A percentile compares a stretch with the other conserved stretches of the same genome.
Conservation (phyloP, 2,888 invertebrate species). For the Cerastis rubricosa region DNA sequence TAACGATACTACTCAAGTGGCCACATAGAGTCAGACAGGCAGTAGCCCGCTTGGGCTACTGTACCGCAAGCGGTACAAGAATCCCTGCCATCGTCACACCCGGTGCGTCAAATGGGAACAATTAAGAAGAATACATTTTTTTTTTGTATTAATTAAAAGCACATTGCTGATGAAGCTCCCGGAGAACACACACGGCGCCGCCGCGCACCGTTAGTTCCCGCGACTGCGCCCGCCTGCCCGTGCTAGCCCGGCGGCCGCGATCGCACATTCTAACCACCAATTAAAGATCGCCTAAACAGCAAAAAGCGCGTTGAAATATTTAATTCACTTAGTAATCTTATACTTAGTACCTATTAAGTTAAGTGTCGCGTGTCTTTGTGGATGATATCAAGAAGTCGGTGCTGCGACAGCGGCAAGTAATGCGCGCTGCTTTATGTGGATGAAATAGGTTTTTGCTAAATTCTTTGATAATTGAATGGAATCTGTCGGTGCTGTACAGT, state of each 20-base stretch:
- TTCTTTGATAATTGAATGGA: slow-evolving; percentile 56
- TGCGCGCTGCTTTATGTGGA: slow-evolving; percentile 42
- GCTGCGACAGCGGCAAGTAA: slow-evolving; percentile 23
- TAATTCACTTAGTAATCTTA: slow-evolving; percentile 63
- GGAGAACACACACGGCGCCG: slow-evolving; percentile 72
- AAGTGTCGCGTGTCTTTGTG: slow-evolving; percentile 64
- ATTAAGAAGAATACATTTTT: slow-evolving; percentile 67
- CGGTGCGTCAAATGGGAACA: slow-evolving; percentile 60
- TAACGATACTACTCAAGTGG: not conserved
- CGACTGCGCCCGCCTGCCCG: slow-evolving; percentile 43
- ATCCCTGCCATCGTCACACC: slow-evolving; percentile 52
- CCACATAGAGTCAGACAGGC: not conserved
- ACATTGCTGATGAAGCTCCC: slow-evolving; percentile 51
- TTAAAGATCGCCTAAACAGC: slow-evolving; percentile 62
- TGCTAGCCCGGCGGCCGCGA: slow-evolving; percentile 29
- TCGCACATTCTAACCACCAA: slow-evolving; percentile 62
- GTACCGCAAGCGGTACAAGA: slow-evolving; percentile 20
- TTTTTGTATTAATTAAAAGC: slow-evolving; percentile 78
- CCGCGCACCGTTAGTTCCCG: slow-evolving; percentile 67
- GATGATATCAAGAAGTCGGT: slow-evolving; percentile 64
- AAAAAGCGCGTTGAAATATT: slow-evolving; percentile 64
- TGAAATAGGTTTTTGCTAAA: slow-evolving; percentile 61
- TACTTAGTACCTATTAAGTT: slow-evolving; percentile 65
- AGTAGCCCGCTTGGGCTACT: not conserved
- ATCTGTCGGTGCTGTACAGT: slow-evolving; percentile 42